Conservation (phyloP, 2,113 vertebrate species). For the Equus przewalskii region DNA sequence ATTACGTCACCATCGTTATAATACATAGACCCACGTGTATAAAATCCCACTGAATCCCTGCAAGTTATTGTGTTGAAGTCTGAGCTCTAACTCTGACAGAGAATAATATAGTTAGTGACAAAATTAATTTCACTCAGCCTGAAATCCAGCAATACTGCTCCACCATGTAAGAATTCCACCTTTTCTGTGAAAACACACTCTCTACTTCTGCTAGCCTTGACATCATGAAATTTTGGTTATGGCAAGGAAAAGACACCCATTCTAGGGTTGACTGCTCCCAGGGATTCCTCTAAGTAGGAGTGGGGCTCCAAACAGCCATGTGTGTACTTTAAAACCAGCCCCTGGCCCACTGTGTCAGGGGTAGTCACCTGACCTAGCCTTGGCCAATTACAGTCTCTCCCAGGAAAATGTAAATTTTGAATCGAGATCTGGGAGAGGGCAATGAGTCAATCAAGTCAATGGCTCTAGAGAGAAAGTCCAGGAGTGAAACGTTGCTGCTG, state of each 20-base stretch:
- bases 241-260: background rate
- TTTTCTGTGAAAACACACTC: background rate
- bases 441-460: background rate
- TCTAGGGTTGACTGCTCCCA: background rate
- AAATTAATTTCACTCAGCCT: background rate
- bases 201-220: background rate
- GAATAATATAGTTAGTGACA: background rate
- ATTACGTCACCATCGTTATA: background rate
- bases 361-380: background rate
- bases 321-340: background rate
- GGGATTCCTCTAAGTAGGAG: background rate
- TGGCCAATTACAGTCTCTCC: background rate
- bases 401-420: background rate
- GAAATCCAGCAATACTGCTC: background rate
- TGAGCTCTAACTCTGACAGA: background rate
- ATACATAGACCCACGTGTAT: background rate
- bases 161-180: background rate
- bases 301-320: background rate
- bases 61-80: background rate
- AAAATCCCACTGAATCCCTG: background rate
- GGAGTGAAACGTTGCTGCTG: accelerated
- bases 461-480: too few species aligned
- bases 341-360: background rate
- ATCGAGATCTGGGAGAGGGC: background rate
- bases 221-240: background rate